Conservation (phyloP, 2,888 invertebrate genomes). For the Macrosoma leucophasiata region DNA sequence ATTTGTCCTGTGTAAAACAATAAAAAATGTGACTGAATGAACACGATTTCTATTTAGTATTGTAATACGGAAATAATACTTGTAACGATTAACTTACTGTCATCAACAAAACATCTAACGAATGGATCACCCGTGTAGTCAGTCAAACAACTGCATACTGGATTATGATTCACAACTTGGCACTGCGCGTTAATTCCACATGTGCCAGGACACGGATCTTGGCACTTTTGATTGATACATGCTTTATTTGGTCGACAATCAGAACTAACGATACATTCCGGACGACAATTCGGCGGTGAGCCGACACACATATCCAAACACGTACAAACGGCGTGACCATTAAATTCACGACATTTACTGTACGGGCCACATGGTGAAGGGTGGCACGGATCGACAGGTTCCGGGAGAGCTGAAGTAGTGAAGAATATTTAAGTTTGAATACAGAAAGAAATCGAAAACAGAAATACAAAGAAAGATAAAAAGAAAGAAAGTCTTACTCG, state of each 20-base stretch:
- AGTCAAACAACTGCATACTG: constrained; percentile 83
- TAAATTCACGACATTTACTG: constrained; percentile 82
- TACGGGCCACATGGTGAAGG: constrained; percentile 88
- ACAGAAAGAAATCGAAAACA: constrained; percentile 37
- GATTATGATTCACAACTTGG: constrained; percentile 86
- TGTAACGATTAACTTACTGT: constrained; percentile 80
- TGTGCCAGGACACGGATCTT: constrained; percentile 84
- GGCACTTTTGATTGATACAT: constrained; percentile 86
- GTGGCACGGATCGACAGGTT: constrained; percentile 79
- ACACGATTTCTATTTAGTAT: not conserved
- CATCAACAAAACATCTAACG: constrained; percentile 78
- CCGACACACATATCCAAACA: constrained; percentile 84
- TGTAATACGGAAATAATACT: too few relatives aligned
- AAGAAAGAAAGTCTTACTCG: constrained; percentile 74
- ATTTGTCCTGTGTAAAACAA: constrained; percentile 47
- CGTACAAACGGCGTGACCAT: constrained; percentile 85
- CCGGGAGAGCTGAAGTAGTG: constrained; percentile 58
- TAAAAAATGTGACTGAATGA: not conserved
- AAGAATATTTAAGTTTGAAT: constrained; percentile 40
- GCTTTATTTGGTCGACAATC: constrained; percentile 85
- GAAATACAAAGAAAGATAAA: constrained; percentile 40
- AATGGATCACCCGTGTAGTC: constrained; percentile 87
- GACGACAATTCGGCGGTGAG: constrained; percentile 84
- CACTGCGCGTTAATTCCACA: constrained; percentile 87
- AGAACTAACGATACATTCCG: constrained; percentile 86